Evolutionary conservation across 2,113 vertebrate species (phyloP), one percentile per base, ranked within the genome.

Genomic region (Morphnarchus princeps): DNA sequence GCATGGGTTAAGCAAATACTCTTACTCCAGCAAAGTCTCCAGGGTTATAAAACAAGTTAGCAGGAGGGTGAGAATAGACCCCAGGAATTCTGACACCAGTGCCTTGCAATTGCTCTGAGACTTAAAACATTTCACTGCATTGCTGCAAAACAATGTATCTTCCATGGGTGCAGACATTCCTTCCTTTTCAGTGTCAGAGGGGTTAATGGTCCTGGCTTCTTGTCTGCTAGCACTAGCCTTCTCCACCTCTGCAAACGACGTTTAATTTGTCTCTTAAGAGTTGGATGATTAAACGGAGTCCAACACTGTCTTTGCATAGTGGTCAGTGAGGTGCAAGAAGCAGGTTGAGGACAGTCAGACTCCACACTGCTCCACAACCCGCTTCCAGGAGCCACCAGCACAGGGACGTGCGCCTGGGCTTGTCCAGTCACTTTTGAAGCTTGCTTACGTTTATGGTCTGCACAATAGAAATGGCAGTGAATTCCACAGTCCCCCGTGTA

Each of bases 1-100:
- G n/a, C 42, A 47, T 50, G 43, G 83, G 87, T 95, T 95, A 93
- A 94, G 63, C 69, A 95, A 90, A 80, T 80, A 69, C 54, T 54
- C 34, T 57, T 84, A n/a, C 40, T 92, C 59, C 66, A 73, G 59
- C 58, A 78, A 5, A 19, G 50, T 57, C 83, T 95, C 38, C 40
- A 70, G 84, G 38, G 84, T 76, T 89, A 67, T 91, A 79, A 87
- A 96, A 52, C 63, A 89, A 84, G 57, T 79, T 50, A 78, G 7
- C 20, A 24, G 69, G 69, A 91, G 59, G 63, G 47, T 81, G 76
- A 82, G 47, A 94, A 71, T 15, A 62, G 72, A 77, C 54, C 52
- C 38, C 36, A 83, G 71, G 88, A 95, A 77, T 83, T 88, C 43
- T 80, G 71, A 49, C 74, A 78, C 40, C 16, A 40, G 18, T 17